Percentiles rank a stretch among this genome's conserved stretches.
These are phyloP conservation scores for Cartodere bifasciata DNA, from an alignment of 2,888 invertebrate genomes.

Conservation along the genomic window DNA sequence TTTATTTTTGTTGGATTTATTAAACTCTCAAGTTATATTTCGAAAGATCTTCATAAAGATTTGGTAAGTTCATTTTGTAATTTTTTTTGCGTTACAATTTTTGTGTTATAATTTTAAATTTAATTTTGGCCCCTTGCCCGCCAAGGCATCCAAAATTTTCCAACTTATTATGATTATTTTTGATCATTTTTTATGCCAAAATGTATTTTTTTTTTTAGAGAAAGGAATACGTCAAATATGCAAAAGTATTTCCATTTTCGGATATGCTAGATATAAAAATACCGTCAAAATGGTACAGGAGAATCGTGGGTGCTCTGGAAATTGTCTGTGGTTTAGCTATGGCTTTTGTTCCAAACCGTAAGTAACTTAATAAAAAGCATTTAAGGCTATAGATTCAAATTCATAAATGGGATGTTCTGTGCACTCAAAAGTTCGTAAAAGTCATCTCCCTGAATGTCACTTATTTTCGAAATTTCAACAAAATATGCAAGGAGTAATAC, in stretches of 20 bases:
- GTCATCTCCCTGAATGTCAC: too few relatives aligned
- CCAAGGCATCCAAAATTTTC: constrained; percentile 12
- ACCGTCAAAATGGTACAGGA: constrained; percentile 84
- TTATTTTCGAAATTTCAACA: too few relatives aligned
- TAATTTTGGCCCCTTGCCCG: constrained; percentile 32
- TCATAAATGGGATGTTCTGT: too few relatives aligned
- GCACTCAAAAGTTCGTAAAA: too few relatives aligned
- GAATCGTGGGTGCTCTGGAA: constrained; percentile 72
- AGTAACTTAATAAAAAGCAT: too few relatives aligned
- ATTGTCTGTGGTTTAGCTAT: constrained; percentile 72
- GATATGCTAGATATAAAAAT: constrained; percentile 73
- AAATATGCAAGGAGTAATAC: too few relatives aligned
- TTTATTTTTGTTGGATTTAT: constrained; percentile 91
- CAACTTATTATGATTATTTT: constrained; percentile 8
- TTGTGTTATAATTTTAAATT: constrained; percentile 23
- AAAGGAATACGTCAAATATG: constrained; percentile 89
- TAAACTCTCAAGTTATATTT: constrained; percentile 82
- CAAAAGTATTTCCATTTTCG: constrained; percentile 84
- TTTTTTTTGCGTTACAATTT: too few relatives aligned
- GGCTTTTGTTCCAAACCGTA: constrained; percentile 74
- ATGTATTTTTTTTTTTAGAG: constrained; percentile 49
- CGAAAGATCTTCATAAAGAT: constrained; percentile 92
- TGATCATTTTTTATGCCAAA: constrained; percentile 2
- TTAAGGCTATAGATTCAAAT: too few relatives aligned
- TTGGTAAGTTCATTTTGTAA: constrained; percentile 55